phyloP scores from a whole-genome alignment of 1,140 invertebrate genomes.

The Gonatopus flavifemur region DNA sequence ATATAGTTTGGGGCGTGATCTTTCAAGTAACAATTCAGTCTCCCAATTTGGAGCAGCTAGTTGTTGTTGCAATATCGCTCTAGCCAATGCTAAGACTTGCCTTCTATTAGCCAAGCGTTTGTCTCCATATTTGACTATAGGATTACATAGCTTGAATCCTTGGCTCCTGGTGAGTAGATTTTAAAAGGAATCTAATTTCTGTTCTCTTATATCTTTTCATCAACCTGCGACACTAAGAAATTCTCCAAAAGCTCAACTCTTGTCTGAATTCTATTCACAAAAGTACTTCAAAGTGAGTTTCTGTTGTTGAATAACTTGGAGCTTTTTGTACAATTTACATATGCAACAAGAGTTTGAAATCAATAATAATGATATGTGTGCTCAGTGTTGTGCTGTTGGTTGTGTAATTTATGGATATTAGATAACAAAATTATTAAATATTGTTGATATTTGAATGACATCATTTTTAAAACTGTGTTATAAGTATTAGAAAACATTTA shows the following conservation, averaged over 20 bases:
- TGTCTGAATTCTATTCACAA: no score
- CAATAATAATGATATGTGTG: no score
- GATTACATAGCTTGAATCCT: slow-evolving; percentile 46
- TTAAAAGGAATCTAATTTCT: neutral
- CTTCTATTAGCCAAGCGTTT: slow-evolving; percentile 40
- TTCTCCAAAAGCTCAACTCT: neutral
- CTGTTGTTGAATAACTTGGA: no score
- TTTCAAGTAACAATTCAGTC: slow-evolving; percentile 42
- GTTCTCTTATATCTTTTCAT: slow-evolving; percentile 6
- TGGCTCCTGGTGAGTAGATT: slow-evolving; percentile 40
- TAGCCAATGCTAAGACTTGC: slow-evolving; percentile 50
- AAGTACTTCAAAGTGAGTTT: no score
- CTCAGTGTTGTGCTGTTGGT: no score
- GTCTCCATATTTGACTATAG: slow-evolving; percentile 43
- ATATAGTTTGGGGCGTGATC: slow-evolving; percentile 40
- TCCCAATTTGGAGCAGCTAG: slow-evolving; percentile 44
- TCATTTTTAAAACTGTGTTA: no score
- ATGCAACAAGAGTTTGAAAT: no score
- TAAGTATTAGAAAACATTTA: no score
- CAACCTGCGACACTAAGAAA: neutral
- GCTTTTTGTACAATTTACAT: neutral
- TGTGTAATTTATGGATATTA: no score
- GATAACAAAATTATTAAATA: slow-evolving; percentile 3
- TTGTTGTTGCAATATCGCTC: slow-evolving; percentile 54
- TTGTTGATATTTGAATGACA: no score